Base-by-base conservation (phyloP, 2,888 invertebrate genomes). In the Craniophora ligustri region DNA sequence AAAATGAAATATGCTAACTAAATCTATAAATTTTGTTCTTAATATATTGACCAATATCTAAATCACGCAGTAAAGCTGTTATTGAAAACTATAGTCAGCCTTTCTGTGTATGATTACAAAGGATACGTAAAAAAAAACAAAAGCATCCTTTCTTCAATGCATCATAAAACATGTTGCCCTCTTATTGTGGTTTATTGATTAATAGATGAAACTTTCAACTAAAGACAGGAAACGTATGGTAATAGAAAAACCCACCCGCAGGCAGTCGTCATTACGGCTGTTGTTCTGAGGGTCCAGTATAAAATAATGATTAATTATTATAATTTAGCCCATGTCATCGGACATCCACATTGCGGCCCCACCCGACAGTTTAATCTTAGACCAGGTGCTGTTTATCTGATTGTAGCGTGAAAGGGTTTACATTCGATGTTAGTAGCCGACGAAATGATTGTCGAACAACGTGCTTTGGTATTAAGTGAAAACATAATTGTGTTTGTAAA, bases 351-450 rank as follows among this genome's bases (percentile, higher is more conserved):
- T 64, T 57, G 48, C 61, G 32, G 74, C 72, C 80, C 86, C 80
- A 80, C 84, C 85, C 82, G 74, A 84, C 81, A 82, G 84, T 86
- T 86, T 86, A 87, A 88, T 87, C 86, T 85, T 75, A 75, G 67
- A 75, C 92, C 92, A 92, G 92, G 91, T 91, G 91, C 78, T 56
- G 75, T 83, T 89, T 92, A 93, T 92, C 92, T 88, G 92, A 92
- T 93, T 81, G 83, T 82, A 71, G 71, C 71, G 79, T 86, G 77
- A 88, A 92, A 88, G 91, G 92, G 90, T 89, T 91, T 76, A 80
- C 83, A 83, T 79, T 82, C 76, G 82, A 81, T 81, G 81, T 75
- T 63, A 57, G 62, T 69, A 66, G 62, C 58, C 32, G 46, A 47
- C 21, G 53, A 57, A 62, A 56, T 53, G 53, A 55, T 57, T 57